Percentiles rank a stretch among this genome's conserved stretches.
Evolutionary conservation across 1,140 invertebrate genomes (phyloP).

Genomic region (Rhysida immarginata): DNA sequence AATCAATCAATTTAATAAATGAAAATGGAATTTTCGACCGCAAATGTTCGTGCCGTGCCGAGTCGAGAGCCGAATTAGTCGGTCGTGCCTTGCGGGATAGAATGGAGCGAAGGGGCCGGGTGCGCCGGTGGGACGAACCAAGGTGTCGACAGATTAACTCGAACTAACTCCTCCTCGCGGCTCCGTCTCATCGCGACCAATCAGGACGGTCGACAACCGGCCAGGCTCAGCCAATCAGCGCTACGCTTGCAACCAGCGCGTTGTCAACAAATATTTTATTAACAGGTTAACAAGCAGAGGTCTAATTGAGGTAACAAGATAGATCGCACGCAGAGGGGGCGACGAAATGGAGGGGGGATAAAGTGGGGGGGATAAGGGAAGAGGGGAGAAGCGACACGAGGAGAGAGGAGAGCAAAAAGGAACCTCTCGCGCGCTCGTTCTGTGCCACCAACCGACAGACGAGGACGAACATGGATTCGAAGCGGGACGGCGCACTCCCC

Average conservation of each 20-base stretch:
- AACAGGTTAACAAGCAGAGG: not conserved
- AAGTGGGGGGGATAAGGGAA: not conserved
- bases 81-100: too few relatives aligned
- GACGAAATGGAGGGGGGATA: too few relatives aligned
- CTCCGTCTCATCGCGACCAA: too few relatives aligned
- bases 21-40: too few relatives aligned
- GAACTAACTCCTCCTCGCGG: too few relatives aligned
- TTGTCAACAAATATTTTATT: slow-evolving; percentile 9
- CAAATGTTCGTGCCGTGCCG: too few relatives aligned
- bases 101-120: too few relatives aligned
- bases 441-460: not conserved
- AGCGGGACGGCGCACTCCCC: not conserved
- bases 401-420: not conserved
- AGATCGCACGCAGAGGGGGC: too few relatives aligned
- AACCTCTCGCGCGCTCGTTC: not conserved
- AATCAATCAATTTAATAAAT: too few relatives aligned
- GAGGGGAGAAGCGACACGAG: not conserved
- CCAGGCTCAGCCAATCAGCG: not conserved
- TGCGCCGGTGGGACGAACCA: too few relatives aligned
- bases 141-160: too few relatives aligned
- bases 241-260: not conserved
- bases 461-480: not conserved
- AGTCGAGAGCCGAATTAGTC: too few relatives aligned
- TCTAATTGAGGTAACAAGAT: slow-evolving; percentile 5
- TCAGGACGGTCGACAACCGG: not conserved